Base-by-base conservation (phyloP, 2,797 vertebrate genomes). In the Sebastes vulpes region DNA sequence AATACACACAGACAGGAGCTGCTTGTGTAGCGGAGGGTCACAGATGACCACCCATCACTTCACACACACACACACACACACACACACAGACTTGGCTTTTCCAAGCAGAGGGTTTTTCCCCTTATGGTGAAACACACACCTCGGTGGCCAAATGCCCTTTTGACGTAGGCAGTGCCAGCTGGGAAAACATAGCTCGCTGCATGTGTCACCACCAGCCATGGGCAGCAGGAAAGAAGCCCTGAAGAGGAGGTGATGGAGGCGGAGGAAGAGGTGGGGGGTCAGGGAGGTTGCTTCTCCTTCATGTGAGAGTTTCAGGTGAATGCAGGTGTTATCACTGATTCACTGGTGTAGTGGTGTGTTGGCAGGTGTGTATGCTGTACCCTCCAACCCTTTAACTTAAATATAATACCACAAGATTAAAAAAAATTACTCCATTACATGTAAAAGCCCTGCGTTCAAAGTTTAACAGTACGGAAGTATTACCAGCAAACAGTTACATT, bases 131-230 rank as follows among this genome's bases (percentile, higher is more conserved):
- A 92, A 88, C 77, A 67, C 86, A 87, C 71, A 87, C 70, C 74
- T 77, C 18, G 14, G 75, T 71, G 69, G 88, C 82, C 77, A 85
- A 79, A 75, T 83, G 79, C 77, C 85, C 81, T 87, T 77, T 83
- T 93, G 90, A 94, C 88, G 87, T 77, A 87, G 12, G 11, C 72
- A 65, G 63, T 79, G 83, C 82, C 94, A 96, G 92, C 94, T 96
- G 92, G 88, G 83, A 90, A 96, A 95, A 96, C 89, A 94, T 57
- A 79, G 67, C 76, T 26, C 10, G 66, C 63, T 61, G 68, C 31
- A 31, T 74, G 73, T 80, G 75, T 92, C 76, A 77, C 72, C 72
- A 64, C 58, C 63, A 70, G 35, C 16, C 72, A 11, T 64, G 42
- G 29, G 63, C 32, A 75, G 60, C 65, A 75, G 73, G 61, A 74